Conservation (phyloP, 2,113 vertebrate genomes). For the Oryzias curvinotus region DNA sequence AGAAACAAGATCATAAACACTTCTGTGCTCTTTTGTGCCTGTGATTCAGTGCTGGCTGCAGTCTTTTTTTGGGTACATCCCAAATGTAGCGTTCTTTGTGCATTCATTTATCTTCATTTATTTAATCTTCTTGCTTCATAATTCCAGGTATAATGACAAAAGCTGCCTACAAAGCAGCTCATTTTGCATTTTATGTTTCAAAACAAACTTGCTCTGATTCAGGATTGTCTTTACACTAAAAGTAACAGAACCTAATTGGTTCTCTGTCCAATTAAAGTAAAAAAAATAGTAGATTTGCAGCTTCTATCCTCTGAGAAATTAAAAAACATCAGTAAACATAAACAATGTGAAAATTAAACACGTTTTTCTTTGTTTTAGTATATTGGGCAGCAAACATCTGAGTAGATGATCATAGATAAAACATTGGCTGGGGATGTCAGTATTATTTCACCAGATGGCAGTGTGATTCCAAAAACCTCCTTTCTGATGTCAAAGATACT, state of each 20-base stretch:
- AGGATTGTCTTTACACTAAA: not conserved
- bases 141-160: not conserved
- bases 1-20: constrained; percentile 18
- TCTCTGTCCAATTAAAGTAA: constrained; percentile 14
- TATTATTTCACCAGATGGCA: constrained; percentile 70
- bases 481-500: constrained; percentile 3
- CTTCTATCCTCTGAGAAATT: not conserved
- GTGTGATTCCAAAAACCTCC: constrained; percentile 31
- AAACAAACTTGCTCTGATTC: not conserved
- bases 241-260: not conserved
- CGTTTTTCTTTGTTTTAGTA: no score
- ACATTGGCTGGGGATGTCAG: not conserved
- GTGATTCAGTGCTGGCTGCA: not conserved
- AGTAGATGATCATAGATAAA: no score
- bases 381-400: no score
- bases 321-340: no score
- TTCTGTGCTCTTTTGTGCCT: constrained; percentile 57
- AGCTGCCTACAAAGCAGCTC: not conserved
- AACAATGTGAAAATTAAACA: no score
- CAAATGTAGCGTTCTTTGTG: not conserved
- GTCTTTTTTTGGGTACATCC: not conserved
- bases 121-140: not conserved
- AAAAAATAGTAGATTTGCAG: not conserved
- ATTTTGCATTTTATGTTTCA: no score
- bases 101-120: not conserved